phyloP scores from a whole-genome alignment of 2,797 vertebrate genomes.

The Alauda arvensis region DNA sequence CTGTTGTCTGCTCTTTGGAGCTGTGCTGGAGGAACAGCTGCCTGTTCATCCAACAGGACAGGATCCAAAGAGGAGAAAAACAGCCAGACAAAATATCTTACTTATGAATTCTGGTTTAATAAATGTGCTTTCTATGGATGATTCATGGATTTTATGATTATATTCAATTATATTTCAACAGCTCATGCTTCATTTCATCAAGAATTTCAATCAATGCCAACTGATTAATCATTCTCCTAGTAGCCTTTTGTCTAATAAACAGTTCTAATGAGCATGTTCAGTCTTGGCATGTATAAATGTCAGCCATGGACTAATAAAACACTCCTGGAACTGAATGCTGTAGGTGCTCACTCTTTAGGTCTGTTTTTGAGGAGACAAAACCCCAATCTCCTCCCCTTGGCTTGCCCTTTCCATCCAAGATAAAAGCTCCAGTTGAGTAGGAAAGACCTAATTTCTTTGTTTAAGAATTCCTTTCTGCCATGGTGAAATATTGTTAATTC shows the following conservation, averaged over 20 bases:
- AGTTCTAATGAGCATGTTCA: slow-evolving; percentile 52
- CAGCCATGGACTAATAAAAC: slow-evolving; percentile 34
- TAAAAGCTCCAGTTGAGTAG: neutral
- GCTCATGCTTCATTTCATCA: slow-evolving; percentile 73
- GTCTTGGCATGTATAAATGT: slow-evolving; percentile 52
- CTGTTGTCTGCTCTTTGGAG: slow-evolving; percentile 40
- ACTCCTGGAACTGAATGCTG: neutral
- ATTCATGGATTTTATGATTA: slow-evolving; percentile 72
- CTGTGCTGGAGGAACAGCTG: slow-evolving; percentile 56
- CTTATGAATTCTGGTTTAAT: slow-evolving; percentile 70
- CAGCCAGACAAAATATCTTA: slow-evolving; percentile 63
- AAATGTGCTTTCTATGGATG: slow-evolving; percentile 67
- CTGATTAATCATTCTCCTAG: slow-evolving; percentile 63
- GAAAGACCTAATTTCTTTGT: neutral
- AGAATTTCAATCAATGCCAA: slow-evolving; percentile 68
- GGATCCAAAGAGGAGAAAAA: slow-evolving; percentile 41
- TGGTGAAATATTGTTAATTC: neutral
- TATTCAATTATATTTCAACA: slow-evolving; percentile 73
- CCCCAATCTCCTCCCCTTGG: neutral
- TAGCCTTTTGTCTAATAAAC: slow-evolving; percentile 72
- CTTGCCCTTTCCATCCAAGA: neutral
- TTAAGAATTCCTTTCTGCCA: neutral
- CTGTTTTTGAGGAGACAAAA: neutral
- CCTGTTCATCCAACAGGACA: slow-evolving; percentile 45
- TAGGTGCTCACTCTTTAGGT: neutral